Base-by-base conservation (phyloP, 2,888 invertebrate genomes). In the Keiferia lycopersicella region DNA sequence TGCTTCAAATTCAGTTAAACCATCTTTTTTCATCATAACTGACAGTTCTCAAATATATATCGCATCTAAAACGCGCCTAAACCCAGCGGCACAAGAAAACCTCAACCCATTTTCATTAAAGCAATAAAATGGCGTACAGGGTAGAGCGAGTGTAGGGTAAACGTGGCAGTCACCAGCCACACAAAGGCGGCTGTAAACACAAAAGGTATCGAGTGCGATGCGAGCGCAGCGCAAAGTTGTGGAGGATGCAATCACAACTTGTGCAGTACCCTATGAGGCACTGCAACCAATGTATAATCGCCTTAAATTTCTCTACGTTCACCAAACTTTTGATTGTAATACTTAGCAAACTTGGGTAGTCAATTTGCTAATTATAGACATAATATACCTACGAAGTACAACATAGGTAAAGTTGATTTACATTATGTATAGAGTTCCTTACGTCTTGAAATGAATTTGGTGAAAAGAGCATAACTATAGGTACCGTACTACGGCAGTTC, bases 181-280 rank as follows among this genome's bases (percentile, higher is more conserved):
- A 79, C 82, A 87, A 86, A 88, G 80, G 75, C 76, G 68, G 72
- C 71, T 64, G 69, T 79, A 81, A 78, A 87, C 85, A 86, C 84
- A 87, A 86, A 83, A 87, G 85, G 84, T 82, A 84, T 81, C 78
- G 79, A 75, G 79, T 26, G 20, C 48, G 48, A 18, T 80, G 78
- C 75, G 71, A 72, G 71, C 72, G 69, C 76, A 75, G 75, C 76
- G 77, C 76, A 77, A 86, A 87, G 79, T 87, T 86, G 77, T 73
- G 73, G 77, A 80, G 82, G 82, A 84, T 82, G 85, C 86, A 87
- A 88, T 87, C 87, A 87, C 84, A 87, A 89, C 79, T 88, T 88
- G 12, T 70, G 73, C 78, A 65, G 69, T 68, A 63, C 65, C 67
- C 69, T 71, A 73, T 73, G 70, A 70, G 75, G 72, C 70, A 72